phyloP scores from a whole-genome alignment of 2,888 invertebrate genomes.

The Dicycla oo region DNA sequence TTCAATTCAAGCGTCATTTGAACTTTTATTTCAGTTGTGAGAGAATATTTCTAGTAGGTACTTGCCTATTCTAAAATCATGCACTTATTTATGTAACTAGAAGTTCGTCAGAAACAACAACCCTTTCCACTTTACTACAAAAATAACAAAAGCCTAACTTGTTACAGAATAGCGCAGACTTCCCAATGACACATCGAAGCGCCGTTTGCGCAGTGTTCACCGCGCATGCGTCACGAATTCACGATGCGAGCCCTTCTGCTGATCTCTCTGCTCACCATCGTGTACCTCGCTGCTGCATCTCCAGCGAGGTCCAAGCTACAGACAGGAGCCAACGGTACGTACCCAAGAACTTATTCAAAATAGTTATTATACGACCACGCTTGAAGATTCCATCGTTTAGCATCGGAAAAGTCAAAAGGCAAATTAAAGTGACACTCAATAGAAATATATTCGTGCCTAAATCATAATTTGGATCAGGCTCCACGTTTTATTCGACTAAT shows the following conservation, averaged over 20 bases:
- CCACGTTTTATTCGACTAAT: background rate
- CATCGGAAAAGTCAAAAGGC: background rate
- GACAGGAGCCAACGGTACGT: conserved; percentile 76
- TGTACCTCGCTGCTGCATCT: conserved; percentile 68
- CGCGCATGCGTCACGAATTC: conserved; percentile 70
- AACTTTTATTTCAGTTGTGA: too few species aligned
- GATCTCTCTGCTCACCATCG: conserved; percentile 63
- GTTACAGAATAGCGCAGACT: conserved; percentile 66
- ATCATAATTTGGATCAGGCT: background rate
- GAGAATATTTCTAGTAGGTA: too few species aligned
- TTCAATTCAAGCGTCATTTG: too few species aligned
- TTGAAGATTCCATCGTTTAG: background rate
- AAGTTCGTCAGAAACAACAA: background rate
- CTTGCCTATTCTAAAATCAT: too few species aligned
- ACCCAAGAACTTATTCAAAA: conserved; percentile 23
- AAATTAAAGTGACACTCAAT: background rate
- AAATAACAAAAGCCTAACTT: conserved; percentile 27
- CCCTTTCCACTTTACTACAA: background rate
- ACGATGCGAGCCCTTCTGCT: conserved; percentile 78
- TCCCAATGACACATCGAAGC: conserved; percentile 46
- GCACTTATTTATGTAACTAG: too few species aligned
- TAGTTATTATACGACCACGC: background rate
- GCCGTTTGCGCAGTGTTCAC: conserved; percentile 64
- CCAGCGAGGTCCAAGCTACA: conserved; percentile 77
- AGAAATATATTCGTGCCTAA: background rate